Percentiles rank a stretch among this genome's conserved stretches.
phyloP scores from a whole-genome alignment of 2,888 invertebrate genomes.

The Drosophila paranaensis region DNA sequence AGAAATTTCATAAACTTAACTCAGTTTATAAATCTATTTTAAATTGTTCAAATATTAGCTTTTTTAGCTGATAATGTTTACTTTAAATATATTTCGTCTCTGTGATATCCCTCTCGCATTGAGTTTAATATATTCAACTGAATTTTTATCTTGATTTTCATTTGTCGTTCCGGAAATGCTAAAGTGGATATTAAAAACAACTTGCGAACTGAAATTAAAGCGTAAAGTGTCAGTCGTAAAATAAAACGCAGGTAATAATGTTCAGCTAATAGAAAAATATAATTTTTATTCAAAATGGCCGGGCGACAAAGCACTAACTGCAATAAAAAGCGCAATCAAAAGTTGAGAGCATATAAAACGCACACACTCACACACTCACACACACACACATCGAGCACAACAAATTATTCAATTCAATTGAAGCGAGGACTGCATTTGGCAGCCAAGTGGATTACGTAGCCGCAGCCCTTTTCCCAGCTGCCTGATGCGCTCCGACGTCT shows the following conservation, averaged over 20 bases:
- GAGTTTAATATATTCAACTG: background rate
- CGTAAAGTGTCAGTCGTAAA: slow-evolving; percentile 10
- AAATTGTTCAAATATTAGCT: too few relatives aligned
- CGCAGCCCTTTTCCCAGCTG: slow-evolving; percentile 15
- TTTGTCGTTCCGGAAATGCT: background rate
- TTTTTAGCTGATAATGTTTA: background rate
- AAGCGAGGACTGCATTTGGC: slow-evolving; percentile 68
- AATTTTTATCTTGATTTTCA: background rate
- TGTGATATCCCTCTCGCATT: background rate
- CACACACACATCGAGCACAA: slow-evolving; percentile 25
- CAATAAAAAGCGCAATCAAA: slow-evolving; percentile 42
- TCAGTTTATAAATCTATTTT: too few relatives aligned
- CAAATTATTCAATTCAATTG: slow-evolving; percentile 76
- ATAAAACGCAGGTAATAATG: slow-evolving; percentile 31
- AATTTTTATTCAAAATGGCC: slow-evolving; percentile 41
- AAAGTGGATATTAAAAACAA: slow-evolving; percentile 43
- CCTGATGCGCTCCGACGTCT: slow-evolving; percentile 38
- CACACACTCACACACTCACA: slow-evolving; percentile 46
- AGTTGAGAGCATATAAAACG: slow-evolving; percentile 61
- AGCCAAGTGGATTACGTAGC: slow-evolving; percentile 57
- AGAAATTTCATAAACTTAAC: too few relatives aligned
- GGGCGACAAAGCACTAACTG: slow-evolving; percentile 22
- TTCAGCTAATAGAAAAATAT: slow-evolving; percentile 33
- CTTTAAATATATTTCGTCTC: background rate
- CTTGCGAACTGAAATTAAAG: slow-evolving; percentile 20